These are phyloP conservation scores for Serilophus lunatus DNA, from an alignment of 2,113 vertebrate species.

Conservation along the genomic window DNA sequence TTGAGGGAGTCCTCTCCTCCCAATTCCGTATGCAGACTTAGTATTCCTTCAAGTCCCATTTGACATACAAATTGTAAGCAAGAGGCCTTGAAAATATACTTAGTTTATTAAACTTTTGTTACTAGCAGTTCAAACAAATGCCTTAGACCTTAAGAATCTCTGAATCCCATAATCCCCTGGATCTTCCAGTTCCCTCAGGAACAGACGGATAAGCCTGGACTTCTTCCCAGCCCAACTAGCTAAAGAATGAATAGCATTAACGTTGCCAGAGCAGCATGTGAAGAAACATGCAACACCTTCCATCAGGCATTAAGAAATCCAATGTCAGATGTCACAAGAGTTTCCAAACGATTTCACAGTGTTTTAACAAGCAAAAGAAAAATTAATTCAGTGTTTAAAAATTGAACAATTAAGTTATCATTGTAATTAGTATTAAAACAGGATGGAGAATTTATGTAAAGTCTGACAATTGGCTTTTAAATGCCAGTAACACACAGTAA, in stretches of 20 bases:
- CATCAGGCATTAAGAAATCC: background rate
- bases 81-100: background rate
- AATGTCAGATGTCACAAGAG: background rate
- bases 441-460: background rate
- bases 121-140: background rate
- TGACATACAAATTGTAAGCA: background rate
- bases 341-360: slow-evolving; percentile 3
- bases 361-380: background rate
- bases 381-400: slow-evolving; percentile 1
- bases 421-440: slow-evolving; percentile 11
- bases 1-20: background rate
- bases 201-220: background rate
- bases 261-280: background rate
- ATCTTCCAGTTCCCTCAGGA: background rate
- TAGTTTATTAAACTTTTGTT: background rate
- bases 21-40: background rate
- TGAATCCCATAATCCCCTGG: background rate
- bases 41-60: background rate
- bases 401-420: background rate
- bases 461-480: background rate
- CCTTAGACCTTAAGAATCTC: background rate
- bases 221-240: background rate
- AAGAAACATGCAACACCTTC: background rate
- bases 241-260: background rate
- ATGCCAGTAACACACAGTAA: background rate